Evolutionary conservation across 2,888 invertebrate genomes (phyloP).

Genomic region (Melanargia galathea): DNA sequence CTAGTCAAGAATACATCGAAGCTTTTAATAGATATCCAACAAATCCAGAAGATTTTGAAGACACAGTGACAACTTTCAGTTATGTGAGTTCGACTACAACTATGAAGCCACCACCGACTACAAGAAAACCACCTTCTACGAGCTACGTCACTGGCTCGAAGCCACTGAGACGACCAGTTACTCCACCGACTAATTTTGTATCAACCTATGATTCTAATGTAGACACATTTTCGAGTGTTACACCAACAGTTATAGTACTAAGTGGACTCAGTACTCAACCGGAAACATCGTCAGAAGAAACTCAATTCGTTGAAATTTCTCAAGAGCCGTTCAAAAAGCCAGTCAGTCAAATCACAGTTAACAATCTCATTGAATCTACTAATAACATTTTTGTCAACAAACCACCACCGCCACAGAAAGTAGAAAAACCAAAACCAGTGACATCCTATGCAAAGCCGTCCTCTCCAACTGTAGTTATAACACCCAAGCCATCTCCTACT

Average conservation of each 20-base stretch:
- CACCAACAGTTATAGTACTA: conserved; percentile 75
- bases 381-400: conserved; percentile 76
- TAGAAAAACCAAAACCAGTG: conserved; percentile 64
- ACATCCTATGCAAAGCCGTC: conserved; percentile 75
- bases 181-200: conserved; percentile 52
- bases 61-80: conserved; percentile 68
- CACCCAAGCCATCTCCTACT: conserved; percentile 84
- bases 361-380: conserved; percentile 83
- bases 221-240: conserved; percentile 73
- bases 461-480: conserved; percentile 85
- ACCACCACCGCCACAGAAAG: conserved; percentile 52
- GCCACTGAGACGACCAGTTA: conserved; percentile 76
- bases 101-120: conserved; percentile 59
- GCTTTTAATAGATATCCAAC: conserved; percentile 74
- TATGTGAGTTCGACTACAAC: conserved; percentile 67
- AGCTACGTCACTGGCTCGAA: conserved; percentile 75
- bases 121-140: conserved; percentile 68
- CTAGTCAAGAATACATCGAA: conserved; percentile 75
- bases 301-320: conserved; percentile 75
- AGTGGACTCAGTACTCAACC: conserved; percentile 63
- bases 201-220: conserved; percentile 63
- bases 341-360: conserved; percentile 80
- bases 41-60: conserved; percentile 67
- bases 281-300: conserved; percentile 53
- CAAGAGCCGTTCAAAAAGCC: conserved; percentile 80